phyloP scores from a whole-genome alignment of 2,888 invertebrate species.

The Leucoptera coffeella region DNA sequence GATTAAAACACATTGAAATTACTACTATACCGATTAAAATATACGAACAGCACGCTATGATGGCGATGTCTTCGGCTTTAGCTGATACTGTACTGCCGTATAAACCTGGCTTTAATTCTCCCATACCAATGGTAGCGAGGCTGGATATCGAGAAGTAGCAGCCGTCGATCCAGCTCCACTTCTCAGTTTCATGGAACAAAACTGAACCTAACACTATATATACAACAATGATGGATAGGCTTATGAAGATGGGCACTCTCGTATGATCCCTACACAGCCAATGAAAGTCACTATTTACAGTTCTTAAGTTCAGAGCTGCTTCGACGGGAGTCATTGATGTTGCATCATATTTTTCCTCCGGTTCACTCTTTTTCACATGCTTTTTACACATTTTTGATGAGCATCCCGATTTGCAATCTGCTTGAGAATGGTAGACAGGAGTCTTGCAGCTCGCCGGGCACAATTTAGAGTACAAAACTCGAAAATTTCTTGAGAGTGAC shows the following conservation, averaged over 20 bases:
- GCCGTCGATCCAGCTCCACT: constrained; percentile 87
- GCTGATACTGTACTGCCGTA: constrained; percentile 38
- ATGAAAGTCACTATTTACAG: constrained; percentile 26
- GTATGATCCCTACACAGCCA: constrained; percentile 53
- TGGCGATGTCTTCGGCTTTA: constrained; percentile 58
- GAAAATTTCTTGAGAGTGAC: constrained; percentile 72
- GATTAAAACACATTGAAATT: constrained; percentile 81
- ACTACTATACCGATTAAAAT: constrained; percentile 80
- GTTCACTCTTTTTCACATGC: neutral
- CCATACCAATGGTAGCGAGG: constrained; percentile 78
- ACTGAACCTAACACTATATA: constrained; percentile 87
- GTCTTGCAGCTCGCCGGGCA: constrained; percentile 19
- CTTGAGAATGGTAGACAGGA: constrained; percentile 16
- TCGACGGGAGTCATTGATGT: constrained; percentile 26
- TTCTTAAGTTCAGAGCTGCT: constrained; percentile 33
- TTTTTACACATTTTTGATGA: constrained; percentile 11
- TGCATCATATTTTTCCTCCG: neutral
- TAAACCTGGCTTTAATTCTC: constrained; percentile 66
- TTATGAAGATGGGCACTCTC: constrained; percentile 82
- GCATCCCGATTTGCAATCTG: constrained; percentile 15
- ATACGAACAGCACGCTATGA: constrained; percentile 74
- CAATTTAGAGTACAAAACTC: constrained; percentile 60
- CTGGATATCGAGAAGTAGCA: constrained; percentile 76
- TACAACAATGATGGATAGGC: constrained; percentile 75
- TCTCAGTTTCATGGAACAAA: constrained; percentile 84